Percentiles rank a stretch among this genome's conserved stretches.
Evolutionary conservation across 2,888 invertebrate species (phyloP).

Genomic region (Artemia sp.): DNA sequence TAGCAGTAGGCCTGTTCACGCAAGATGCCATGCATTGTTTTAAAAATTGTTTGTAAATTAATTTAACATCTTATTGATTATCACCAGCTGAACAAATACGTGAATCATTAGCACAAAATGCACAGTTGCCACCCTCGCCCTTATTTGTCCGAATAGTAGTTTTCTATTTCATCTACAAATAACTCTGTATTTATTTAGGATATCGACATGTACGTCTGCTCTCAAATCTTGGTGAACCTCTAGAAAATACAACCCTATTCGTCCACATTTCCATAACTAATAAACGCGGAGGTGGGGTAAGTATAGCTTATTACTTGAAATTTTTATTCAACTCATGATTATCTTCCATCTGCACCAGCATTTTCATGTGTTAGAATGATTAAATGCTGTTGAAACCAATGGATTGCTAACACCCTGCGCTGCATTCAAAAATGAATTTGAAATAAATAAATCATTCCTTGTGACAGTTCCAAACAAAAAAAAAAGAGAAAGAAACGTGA

Average conservation of each 20-base stretch:
- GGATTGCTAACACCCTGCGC: too few relatives aligned
- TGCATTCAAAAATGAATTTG: too few relatives aligned
- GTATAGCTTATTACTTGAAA: slow-evolving; percentile 22
- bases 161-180: slow-evolving; percentile 41
- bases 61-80: too few relatives aligned
- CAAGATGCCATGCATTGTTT: too few relatives aligned
- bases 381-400: too few relatives aligned
- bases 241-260: slow-evolving; percentile 39
- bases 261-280: slow-evolving; percentile 42
- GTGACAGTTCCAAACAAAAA: too few relatives aligned
- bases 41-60: too few relatives aligned
- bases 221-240: slow-evolving; percentile 37
- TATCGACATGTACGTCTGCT: slow-evolving; percentile 39
- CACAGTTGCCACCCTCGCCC: slow-evolving; percentile 31
- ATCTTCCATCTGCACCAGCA: slow-evolving; percentile 6
- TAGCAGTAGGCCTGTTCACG: too few relatives aligned
- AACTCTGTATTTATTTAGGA: slow-evolving; percentile 35
- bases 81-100: too few relatives aligned
- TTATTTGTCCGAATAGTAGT: slow-evolving; percentile 44
- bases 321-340: slow-evolving; percentile 12
- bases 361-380: background rate
- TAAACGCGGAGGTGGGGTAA: slow-evolving; percentile 37
- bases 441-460: too few relatives aligned
- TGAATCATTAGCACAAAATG: too few relatives aligned
- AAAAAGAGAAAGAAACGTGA: too few relatives aligned